Base-by-base conservation (phyloP, 2,888 invertebrate genomes). In the Acleris emargana region DNA sequence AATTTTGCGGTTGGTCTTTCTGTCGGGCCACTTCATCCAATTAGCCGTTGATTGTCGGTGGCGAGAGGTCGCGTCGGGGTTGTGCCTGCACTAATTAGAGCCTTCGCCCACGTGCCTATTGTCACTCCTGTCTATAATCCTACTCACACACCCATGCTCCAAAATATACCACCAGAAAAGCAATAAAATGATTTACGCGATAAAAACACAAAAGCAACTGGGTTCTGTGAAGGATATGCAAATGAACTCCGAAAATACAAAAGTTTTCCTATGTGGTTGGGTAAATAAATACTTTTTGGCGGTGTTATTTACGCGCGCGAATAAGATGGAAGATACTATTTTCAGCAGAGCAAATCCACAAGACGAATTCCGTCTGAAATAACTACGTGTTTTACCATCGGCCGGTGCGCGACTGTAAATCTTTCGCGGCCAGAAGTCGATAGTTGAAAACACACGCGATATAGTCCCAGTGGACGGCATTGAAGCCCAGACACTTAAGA, bases 251-350 rank as follows among this genome's bases (percentile, higher is more conserved):
- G 72, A 76, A 76, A 78, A 79, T 75, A 76, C 79, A 74, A 71
- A 81, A 80, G 69, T 81, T 83, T 78, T 79, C 77, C 76, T 76
- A 78, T 78, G 79, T 79, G 77, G 61, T 51, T 79, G 79, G 76
- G 79, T 83, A 88, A 88, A 86, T 84, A 88, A 86, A 88, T 82
- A 85, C 73, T 76, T 66, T 49, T 73, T 72, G 80, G 79, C 76
- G 74, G 74, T 82, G 86, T 85, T 87, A 85, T 84, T 83, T 82
- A 76, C 78, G 79, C 78, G 77, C 79, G 83, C 83, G 80, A 86
- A 89, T 89, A 89, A 87, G 86, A 89, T 85, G 85, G 87, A 88
- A 86, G 88, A 82, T 87, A 84, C 90, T 91, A 91, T 91, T 91
- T 89, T 84, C 73, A 87, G 81, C 86, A 73, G 83, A 83, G 84